Percentiles rank a stretch among this genome's conserved stretches.
Conservation (phyloP, 2,113 vertebrate genomes). For the Istiophorus platypterus region DNA sequence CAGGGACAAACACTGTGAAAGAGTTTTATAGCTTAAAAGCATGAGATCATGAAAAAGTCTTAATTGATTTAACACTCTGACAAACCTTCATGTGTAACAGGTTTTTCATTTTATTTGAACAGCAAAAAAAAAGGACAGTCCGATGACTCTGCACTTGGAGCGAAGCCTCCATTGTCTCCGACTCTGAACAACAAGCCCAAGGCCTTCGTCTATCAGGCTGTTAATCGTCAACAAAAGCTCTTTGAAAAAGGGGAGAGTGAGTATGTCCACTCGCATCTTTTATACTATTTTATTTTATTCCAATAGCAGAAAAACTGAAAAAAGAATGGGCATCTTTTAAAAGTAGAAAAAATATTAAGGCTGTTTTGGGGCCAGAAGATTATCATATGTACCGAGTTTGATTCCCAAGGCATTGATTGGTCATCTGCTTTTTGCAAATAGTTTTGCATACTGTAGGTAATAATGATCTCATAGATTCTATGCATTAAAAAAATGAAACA, state of each 20-base stretch:
- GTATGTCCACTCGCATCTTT: background rate
- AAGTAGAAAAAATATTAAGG: no score
- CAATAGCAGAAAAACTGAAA: background rate
- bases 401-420: no score
- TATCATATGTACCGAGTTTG: no score
- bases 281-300: background rate
- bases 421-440: no score
- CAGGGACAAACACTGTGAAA: conserved; percentile 13
- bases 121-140: conserved; percentile 2
- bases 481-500: no score
- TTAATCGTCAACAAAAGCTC: background rate
- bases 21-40: background rate
- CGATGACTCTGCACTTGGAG: background rate
- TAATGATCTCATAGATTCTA: no score
- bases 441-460: no score
- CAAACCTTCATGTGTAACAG: conserved; percentile 8
- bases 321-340: no score
- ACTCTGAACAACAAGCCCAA: background rate
- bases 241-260: background rate
- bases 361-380: no score
- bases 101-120: conserved; percentile 18
- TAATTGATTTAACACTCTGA: conserved; percentile 10
- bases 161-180: background rate
- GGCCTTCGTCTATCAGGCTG: background rate
- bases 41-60: background rate